Percentiles rank a stretch among this genome's conserved stretches.
These are phyloP conservation scores for Cynodonichthys magdalenae DNA, from an alignment of 2,797 vertebrate species.

Conservation along the genomic window DNA sequence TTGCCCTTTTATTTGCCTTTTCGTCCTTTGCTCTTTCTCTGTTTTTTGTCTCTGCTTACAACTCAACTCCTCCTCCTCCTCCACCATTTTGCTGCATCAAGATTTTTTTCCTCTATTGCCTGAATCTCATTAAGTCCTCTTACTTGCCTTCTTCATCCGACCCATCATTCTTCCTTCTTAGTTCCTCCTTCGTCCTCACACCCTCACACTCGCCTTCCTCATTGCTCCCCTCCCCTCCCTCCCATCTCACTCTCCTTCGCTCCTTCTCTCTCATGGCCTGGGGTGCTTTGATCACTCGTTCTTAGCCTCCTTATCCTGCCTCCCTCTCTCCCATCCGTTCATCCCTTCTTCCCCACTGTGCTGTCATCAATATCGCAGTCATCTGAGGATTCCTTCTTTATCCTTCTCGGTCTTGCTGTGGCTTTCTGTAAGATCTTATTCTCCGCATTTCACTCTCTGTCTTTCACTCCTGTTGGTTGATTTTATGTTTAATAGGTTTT, in stretches of 20 bases:
- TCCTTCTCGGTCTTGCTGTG: slow-evolving; percentile 58
- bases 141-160: slow-evolving; percentile 1
- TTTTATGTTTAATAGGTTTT: slow-evolving; percentile 75
- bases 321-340: slow-evolving; percentile 61
- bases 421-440: slow-evolving; percentile 67
- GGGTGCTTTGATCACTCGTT: slow-evolving; percentile 73
- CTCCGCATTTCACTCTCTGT: slow-evolving; percentile 41
- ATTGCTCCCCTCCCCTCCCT: slow-evolving; percentile 7
- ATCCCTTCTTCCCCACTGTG: slow-evolving; percentile 66
- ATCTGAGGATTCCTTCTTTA: slow-evolving; percentile 73
- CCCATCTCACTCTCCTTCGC: slow-evolving; percentile 25
- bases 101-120: slow-evolving; percentile 23
- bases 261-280: slow-evolving; percentile 53
- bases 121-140: slow-evolving; percentile 10
- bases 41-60: slow-evolving; percentile 9
- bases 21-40: slow-evolving; percentile 20
- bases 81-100: slow-evolving; percentile 24
- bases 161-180: slow-evolving; percentile 17
- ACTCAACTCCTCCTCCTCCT: background rate
- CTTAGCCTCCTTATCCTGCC: slow-evolving; percentile 66
- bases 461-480: slow-evolving; percentile 66
- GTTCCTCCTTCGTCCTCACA: slow-evolving; percentile 22
- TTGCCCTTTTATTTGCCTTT: slow-evolving; percentile 58
- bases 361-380: slow-evolving; percentile 78
- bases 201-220: slow-evolving; percentile 17